A percentile compares a stretch with the other conserved stretches of the same genome.
Conservation (phyloP, 1,140 invertebrate species). For the Cephus cinctus region DNA sequence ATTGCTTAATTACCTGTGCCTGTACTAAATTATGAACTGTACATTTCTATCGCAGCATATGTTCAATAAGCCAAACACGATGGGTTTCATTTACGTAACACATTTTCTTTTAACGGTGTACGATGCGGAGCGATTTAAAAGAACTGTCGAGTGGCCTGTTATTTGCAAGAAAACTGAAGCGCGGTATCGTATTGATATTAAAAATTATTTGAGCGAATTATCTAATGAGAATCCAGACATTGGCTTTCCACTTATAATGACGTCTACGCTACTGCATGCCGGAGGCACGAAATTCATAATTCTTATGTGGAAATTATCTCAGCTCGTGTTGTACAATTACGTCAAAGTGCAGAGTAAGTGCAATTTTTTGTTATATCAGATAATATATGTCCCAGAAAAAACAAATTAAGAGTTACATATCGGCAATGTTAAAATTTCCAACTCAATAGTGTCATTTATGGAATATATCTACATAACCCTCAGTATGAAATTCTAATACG, state of each 20-base stretch:
- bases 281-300: constrained; percentile 36
- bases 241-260: constrained; percentile 33
- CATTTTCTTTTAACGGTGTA: constrained; percentile 52
- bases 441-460: no score
- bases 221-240: constrained; percentile 39
- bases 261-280: constrained; percentile 36
- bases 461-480: no score
- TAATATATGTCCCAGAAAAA: no score
- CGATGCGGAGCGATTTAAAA: constrained; percentile 49
- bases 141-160: constrained; percentile 54
- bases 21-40: no score
- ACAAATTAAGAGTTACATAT: no score
- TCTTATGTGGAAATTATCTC: constrained; percentile 44
- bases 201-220: constrained; percentile 31
- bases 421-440: no score
- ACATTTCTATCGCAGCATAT: constrained; percentile 48
- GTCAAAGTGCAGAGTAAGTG: no score
- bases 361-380: no score
- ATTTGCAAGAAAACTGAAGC: constrained; percentile 52
- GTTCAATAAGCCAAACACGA: constrained; percentile 56
- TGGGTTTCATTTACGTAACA: constrained; percentile 54
- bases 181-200: constrained; percentile 47
- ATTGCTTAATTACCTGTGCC: no score
- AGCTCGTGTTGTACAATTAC: constrained; percentile 28
- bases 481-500: no score